Evolutionary conservation across 2,113 vertebrate species (phyloP), one percentile per base, ranked within the genome.

Genomic region (Chloroceryle aenea): DNA sequence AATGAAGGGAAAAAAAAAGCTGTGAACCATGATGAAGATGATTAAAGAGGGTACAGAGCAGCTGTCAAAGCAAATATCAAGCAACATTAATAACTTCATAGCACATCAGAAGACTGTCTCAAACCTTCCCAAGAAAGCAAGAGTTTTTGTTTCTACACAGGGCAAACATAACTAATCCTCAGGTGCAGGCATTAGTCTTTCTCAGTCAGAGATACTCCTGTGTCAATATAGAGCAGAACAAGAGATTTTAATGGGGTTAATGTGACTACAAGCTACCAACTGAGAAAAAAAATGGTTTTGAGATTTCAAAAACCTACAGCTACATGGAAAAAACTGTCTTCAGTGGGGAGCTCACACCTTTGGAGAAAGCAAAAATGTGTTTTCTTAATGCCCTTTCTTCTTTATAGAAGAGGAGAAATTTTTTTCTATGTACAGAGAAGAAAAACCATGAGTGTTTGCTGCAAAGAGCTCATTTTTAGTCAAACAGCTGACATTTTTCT

Each of bases 51-150:
- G 93, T 96, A 96, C 95, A 97, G 95, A 98, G 81, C 95, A 98
- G 94, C 98, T 98, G 98, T 98, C 98, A 98, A 97, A 98, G 96
- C 96, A 98, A 98, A 98, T 98, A 98, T 97, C 95, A 97, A 93
- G 94, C 95, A 97, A 97, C 97, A 98, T 98, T 98, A 98, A 98
- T 98, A 98, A 98, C 97, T 98, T 98, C 75, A 93, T 97, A 97
- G 81, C 94, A 95, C 96, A 95, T 96, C 95, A 97, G 95, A 97
- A 97, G 83, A 67, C 58, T 90, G 78, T 88, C 93, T 98, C 92
- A 95, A 95, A 93, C 91, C 73, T 97, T 96, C 95, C 86, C 93
- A 94, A 96, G 96, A 95, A 98, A 98, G 91, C 85, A 96, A 87
- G 47, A 97, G 92, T 76, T 89, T 95, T 97, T 94, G 95, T 93